Evolutionary conservation across 2,888 invertebrate species (phyloP).

Genomic region (Hirtodrosophila alboralis): DNA sequence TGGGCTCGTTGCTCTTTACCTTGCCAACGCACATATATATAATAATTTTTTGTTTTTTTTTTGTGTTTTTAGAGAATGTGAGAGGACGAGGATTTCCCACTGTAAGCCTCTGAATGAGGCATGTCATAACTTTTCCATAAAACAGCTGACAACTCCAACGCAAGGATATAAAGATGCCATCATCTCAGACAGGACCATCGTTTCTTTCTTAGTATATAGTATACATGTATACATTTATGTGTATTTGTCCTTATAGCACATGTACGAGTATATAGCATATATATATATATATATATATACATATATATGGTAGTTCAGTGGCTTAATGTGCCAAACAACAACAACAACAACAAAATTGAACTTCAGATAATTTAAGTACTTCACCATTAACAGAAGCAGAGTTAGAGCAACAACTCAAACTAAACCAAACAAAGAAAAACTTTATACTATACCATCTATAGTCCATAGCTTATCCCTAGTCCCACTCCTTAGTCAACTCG

Average conservation of each 20-base stretch:
- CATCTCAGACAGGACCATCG: constrained; percentile 32
- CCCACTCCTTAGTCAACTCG: too few species aligned
- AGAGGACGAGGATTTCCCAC: too few species aligned
- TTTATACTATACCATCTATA: too few species aligned
- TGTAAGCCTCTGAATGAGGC: constrained; percentile 68
- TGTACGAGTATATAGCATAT: background rate
- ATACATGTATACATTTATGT: background rate
- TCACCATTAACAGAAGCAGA: background rate
- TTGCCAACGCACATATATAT: constrained; percentile 40
- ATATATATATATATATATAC: background rate
- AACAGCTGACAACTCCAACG: constrained; percentile 70
- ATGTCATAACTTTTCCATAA: constrained; percentile 73
- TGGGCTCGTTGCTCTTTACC: constrained; percentile 28
- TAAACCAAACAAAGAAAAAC: too few species aligned
- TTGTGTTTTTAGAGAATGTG: too few species aligned
- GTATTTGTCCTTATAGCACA: too few species aligned
- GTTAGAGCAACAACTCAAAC: constrained; percentile 16
- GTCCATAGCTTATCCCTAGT: too few species aligned
- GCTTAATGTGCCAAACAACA: constrained; percentile 72
- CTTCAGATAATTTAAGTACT: constrained; percentile 56
- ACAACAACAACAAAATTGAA: constrained; percentile 45
- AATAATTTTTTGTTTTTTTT: constrained; percentile 3
- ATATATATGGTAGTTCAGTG: constrained; percentile 55
- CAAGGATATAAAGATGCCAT: constrained; percentile 59
- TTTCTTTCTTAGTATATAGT: background rate